Evolutionary conservation across 1,140 invertebrate species (phyloP).

Genomic region (Amphibalanus amphitrite): DNA sequence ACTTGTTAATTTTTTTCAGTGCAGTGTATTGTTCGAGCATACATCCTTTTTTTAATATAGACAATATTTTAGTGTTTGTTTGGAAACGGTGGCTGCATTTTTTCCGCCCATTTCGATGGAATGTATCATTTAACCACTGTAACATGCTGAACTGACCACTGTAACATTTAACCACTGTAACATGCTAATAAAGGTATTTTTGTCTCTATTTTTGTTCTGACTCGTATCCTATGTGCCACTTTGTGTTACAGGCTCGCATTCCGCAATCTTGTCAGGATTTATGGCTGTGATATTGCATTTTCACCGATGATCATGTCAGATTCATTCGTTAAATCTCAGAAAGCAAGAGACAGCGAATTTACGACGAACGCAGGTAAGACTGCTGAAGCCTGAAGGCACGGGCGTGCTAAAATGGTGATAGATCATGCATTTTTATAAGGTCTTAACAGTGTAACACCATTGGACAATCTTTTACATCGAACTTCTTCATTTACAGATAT

Average conservation of each 20-base stretch:
- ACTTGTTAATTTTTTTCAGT: not conserved
- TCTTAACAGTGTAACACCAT: too few species aligned
- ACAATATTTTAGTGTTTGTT: not conserved
- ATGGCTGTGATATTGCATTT: slow-evolving; percentile 75
- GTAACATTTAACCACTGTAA: not conserved
- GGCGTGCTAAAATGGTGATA: too few species aligned
- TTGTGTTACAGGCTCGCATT: slow-evolving; percentile 62
- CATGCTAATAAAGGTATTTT: not conserved
- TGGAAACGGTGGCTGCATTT: not conserved
- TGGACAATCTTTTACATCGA: too few species aligned
- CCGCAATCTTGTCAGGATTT: slow-evolving; percentile 56
- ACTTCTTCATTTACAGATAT: too few species aligned
- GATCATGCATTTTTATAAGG: too few species aligned
- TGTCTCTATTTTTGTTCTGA: not conserved
- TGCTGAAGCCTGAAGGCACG: too few species aligned
- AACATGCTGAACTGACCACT: not conserved
- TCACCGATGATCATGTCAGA: slow-evolving; percentile 94
- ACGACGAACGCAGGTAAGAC: slow-evolving; percentile 38
- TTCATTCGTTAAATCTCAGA: slow-evolving; percentile 71
- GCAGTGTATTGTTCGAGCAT: slow-evolving; percentile 7
- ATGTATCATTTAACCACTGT: not conserved
- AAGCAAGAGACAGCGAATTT: slow-evolving; percentile 79
- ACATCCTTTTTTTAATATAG: slow-evolving; percentile 7
- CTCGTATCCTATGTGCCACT: slow-evolving; percentile 14
- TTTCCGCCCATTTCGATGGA: not conserved